A percentile compares a stretch with the other conserved stretches of the same genome.
Conservation (phyloP, 1,140 invertebrate species). For the Aphis craccivora region DNA sequence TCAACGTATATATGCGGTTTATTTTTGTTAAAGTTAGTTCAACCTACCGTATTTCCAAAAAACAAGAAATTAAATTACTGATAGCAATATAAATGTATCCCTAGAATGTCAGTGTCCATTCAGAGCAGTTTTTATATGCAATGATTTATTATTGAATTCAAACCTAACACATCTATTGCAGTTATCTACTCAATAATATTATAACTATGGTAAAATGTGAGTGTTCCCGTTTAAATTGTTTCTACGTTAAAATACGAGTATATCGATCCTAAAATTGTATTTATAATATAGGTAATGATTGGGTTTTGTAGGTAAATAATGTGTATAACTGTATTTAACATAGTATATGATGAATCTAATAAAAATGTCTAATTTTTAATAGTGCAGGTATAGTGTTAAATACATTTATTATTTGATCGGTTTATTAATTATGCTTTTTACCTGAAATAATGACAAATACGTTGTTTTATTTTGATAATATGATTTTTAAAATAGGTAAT, state of each 20-base stretch:
- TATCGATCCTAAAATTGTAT: no score
- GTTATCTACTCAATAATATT: not conserved
- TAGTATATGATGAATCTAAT: no score
- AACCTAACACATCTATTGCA: not conserved
- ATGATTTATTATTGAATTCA: not conserved
- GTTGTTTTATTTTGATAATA: not conserved
- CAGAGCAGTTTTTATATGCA: not conserved
- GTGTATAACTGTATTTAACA: no score
- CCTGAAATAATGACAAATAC: no score
- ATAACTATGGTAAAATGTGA: not conserved
- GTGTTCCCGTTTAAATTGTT: not conserved
- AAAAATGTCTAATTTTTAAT: no score
- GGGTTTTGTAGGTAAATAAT: no score
- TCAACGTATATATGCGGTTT: not conserved
- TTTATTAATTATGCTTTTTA: no score
- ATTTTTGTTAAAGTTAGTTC: not conserved
- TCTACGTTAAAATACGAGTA: no score
- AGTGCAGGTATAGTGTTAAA: not conserved
- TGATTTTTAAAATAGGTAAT: not conserved
- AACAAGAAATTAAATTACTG: not conserved
- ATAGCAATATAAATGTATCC: not conserved
- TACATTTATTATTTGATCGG: no score
- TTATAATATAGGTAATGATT: no score
- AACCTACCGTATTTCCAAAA: not conserved
- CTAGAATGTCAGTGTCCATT: not conserved